These are phyloP conservation scores for Calidris pygmaea DNA, from an alignment of 2,113 vertebrate species.

Conservation along the genomic window DNA sequence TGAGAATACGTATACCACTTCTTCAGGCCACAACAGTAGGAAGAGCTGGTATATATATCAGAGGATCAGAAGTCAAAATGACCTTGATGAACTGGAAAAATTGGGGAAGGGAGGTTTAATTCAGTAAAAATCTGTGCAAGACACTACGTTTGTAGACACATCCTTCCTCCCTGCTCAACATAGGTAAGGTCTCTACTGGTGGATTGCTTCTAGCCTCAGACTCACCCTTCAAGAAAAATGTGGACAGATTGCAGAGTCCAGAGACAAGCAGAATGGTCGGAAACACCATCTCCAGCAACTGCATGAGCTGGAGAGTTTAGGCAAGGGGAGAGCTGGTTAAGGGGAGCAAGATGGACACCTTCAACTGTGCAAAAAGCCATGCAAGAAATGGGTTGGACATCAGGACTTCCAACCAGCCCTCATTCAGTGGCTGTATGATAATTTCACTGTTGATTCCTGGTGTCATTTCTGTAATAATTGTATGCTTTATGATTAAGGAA, in stretches of 20 bases:
- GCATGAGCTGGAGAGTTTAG: background rate
- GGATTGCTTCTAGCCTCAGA: background rate
- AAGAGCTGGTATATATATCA: background rate
- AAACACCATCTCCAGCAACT: background rate
- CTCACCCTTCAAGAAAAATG: background rate
- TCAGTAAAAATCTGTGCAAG: background rate
- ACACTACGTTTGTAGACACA: background rate
- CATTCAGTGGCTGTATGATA: background rate
- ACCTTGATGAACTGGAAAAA: background rate
- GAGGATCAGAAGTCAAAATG: background rate
- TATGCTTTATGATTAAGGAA: background rate
- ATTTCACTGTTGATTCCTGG: background rate
- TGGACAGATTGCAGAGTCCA: background rate
- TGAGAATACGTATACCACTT: background rate
- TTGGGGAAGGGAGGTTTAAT: background rate
- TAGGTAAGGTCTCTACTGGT: background rate
- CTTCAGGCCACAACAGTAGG: background rate
- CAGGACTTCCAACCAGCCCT: background rate
- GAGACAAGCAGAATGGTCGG: background rate
- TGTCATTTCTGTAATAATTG: background rate
- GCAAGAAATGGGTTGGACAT: background rate
- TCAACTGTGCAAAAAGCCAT: background rate
- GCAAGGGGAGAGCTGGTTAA: background rate
- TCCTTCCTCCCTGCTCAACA: background rate
- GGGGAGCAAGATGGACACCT: background rate